These are phyloP conservation scores for Acleris cristana DNA, from an alignment of 2,888 invertebrate species.

Conservation along the genomic window DNA sequence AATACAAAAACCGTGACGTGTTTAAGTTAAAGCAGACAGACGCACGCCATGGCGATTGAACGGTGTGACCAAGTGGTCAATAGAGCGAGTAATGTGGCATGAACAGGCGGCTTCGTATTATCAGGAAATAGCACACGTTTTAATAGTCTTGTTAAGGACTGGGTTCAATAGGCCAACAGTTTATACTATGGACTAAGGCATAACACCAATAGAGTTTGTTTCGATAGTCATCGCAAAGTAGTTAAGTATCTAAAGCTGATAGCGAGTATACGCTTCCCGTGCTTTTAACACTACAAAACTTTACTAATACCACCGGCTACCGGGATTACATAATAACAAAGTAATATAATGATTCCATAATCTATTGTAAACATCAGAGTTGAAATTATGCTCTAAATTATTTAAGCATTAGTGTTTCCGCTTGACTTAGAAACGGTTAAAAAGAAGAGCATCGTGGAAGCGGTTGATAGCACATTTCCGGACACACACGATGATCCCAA, in stretches of 20 bases:
- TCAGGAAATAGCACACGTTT: conserved; percentile 37
- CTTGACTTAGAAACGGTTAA: conserved; percentile 43
- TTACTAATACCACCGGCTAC: too few species aligned
- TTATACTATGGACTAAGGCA: conserved; percentile 23
- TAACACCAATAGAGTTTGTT: not conserved
- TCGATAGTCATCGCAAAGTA: too few species aligned
- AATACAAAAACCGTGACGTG: conserved; percentile 1
- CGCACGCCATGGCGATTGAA: conserved; percentile 58
- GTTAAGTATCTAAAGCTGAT: too few species aligned
- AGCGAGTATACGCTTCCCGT: too few species aligned
- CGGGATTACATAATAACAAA: conserved; percentile 1
- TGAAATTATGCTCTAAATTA: conserved; percentile 57
- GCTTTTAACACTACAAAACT: too few species aligned
- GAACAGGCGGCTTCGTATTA: conserved; percentile 45
- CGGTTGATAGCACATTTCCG: conserved; percentile 61
- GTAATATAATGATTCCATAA: conserved; percentile 15
- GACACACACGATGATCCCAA: conserved; percentile 62
- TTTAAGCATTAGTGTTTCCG: conserved; percentile 64
- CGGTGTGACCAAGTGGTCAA: conserved; percentile 65
- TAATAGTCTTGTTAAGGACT: not conserved
- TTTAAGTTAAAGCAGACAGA: conserved; percentile 61
- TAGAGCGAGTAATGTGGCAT: conserved; percentile 64
- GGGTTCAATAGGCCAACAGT: conserved; percentile 9
- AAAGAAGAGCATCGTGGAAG: conserved; percentile 57
- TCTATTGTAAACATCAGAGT: conserved; percentile 29